Evolutionary conservation across 2,797 vertebrate species (phyloP).

Genomic region (Sebastes minor): DNA sequence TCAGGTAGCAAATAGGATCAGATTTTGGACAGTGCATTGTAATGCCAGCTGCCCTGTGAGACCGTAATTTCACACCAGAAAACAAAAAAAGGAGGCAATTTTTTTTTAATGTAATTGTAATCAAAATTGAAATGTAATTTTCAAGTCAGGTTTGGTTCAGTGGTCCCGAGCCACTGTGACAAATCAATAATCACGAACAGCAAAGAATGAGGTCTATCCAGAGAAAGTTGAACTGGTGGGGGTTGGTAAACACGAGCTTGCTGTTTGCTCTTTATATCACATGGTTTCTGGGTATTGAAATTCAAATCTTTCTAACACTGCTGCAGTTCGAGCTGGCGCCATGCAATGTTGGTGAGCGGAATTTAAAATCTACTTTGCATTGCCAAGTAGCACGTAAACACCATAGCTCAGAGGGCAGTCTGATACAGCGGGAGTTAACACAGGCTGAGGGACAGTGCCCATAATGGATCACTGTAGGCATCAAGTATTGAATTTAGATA

Average conservation of each 20-base stretch:
- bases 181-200: not conserved
- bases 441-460: not conserved
- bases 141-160: not conserved
- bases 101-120: not conserved
- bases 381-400: conserved; percentile 1
- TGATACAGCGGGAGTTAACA: not conserved
- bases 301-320: conserved; percentile 25
- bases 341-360: conserved; percentile 6
- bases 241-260: conserved; percentile 22
- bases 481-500: not conserved
- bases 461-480: not conserved
- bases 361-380: conserved; percentile 15
- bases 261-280: conserved; percentile 14
- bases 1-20: not conserved
- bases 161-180: not conserved
- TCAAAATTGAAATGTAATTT: not conserved
- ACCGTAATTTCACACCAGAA: not conserved
- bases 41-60: not conserved
- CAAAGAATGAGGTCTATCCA: not conserved
- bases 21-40: not conserved
- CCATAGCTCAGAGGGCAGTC: not conserved
- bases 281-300: conserved; percentile 35
- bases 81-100: not conserved
- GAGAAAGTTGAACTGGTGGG: not conserved
- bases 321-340: not conserved